phyloP scores from a whole-genome alignment of 2,888 invertebrate genomes.

The Mylabris sibirica region DNA sequence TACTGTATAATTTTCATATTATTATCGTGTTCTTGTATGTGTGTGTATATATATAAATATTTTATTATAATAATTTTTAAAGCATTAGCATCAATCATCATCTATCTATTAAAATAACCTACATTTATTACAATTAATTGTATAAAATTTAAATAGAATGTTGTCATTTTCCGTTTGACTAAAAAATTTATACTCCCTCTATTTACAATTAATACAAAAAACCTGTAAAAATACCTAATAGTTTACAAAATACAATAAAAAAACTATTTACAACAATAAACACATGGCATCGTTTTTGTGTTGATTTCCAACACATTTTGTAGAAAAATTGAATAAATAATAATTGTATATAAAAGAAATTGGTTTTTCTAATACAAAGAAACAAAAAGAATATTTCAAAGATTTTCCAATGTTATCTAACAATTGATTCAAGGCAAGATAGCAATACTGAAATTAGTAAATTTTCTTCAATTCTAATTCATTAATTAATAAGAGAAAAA shows the following conservation, averaged over 20 bases:
- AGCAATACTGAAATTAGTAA: conserved; percentile 3
- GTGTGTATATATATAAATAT: neutral
- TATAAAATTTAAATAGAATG: conserved; percentile 13
- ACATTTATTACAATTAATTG: conserved; percentile 5
- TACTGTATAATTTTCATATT: conserved; percentile 5
- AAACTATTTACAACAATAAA: conserved; percentile 6
- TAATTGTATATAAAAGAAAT: neutral
- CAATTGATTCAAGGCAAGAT: conserved; percentile 7
- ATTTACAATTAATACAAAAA: conserved; percentile 15
- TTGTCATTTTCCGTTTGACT: conserved; percentile 6
- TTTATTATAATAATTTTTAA: neutral
- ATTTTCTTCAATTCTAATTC: neutral
- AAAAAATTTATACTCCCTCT: neutral
- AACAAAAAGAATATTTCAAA: neutral
- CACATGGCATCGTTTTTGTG: conserved; percentile 1
- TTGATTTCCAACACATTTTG: neutral
- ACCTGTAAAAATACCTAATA: conserved; percentile 6
- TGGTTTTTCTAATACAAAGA: neutral
- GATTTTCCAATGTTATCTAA: neutral
- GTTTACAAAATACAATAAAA: conserved; percentile 1
- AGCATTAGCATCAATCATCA: neutral
- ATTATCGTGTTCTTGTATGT: neutral
- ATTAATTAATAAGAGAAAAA: conserved; percentile 2
- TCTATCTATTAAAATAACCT: conserved; percentile 1
- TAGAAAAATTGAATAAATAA: neutral